A percentile compares a stretch with the other conserved stretches of the same genome.
Conservation (phyloP, 2,888 invertebrate genomes). For the Euphydryas editha region DNA sequence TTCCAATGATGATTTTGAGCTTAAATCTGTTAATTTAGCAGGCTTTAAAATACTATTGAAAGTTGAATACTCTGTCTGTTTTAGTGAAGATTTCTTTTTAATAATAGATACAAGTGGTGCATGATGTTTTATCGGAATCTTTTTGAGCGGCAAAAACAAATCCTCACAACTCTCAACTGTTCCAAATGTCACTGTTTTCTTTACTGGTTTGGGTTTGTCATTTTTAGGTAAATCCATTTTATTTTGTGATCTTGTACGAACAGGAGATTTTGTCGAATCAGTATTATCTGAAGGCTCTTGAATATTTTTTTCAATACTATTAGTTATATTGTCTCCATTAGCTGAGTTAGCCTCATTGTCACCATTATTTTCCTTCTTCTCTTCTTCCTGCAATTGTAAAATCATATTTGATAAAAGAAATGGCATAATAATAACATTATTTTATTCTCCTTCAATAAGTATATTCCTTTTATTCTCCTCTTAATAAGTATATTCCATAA, state of each 20-base stretch:
- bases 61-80: conserved; percentile 82
- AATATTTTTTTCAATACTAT: conserved; percentile 53
- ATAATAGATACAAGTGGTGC: conserved; percentile 85
- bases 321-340: conserved; percentile 61
- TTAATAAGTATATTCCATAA: neutral
- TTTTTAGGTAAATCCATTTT: conserved; percentile 77
- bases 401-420: conserved; percentile 6
- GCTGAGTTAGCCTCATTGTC: conserved; percentile 62
- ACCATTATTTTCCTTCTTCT: conserved; percentile 79
- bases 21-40: conserved; percentile 85
- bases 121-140: conserved; percentile 83
- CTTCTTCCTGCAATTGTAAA: conserved; percentile 72
- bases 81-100: conserved; percentile 84
- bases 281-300: conserved; percentile 54
- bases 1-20: conserved; percentile 82
- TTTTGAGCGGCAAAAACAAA: conserved; percentile 81
- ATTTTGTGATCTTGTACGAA: conserved; percentile 77
- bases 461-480: neutral
- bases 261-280: conserved; percentile 71
- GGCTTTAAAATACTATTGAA: conserved; percentile 85
- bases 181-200: conserved; percentile 86
- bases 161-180: conserved; percentile 86
- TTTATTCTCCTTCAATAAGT: too few relatives aligned
- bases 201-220: conserved; percentile 79
- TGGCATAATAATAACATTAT: neutral